Percentiles rank a stretch among this genome's conserved stretches.
These are phyloP conservation scores for Thamnophis sirtalis DNA, from an alignment of 2,113 vertebrate species.

Conservation along the genomic window DNA sequence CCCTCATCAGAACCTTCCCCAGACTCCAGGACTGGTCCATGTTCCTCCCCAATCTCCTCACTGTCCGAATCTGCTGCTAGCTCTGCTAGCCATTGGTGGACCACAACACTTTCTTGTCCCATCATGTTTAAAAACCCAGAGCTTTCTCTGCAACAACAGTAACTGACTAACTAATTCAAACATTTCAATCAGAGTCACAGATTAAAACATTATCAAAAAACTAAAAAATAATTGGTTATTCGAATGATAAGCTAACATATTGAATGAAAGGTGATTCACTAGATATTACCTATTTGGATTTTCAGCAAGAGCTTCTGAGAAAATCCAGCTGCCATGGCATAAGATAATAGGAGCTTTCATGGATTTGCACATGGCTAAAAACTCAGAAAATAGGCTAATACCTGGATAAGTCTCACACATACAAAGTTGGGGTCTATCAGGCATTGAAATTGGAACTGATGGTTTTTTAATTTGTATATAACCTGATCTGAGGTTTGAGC, in stretches of 20 bases:
- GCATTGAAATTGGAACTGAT: neutral
- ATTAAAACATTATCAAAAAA: neutral
- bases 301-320: neutral
- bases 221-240: neutral
- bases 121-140: neutral
- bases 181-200: neutral
- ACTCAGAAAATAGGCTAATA: neutral
- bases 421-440: neutral
- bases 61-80: too few species aligned
- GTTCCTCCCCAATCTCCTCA: too few species aligned
- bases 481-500: neutral
- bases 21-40: too few species aligned
- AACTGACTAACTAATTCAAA: neutral
- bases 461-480: neutral
- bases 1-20: too few species aligned
- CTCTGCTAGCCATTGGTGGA: too few species aligned
- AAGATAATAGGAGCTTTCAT: neutral
- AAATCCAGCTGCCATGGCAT: neutral
- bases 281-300: neutral
- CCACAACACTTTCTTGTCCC: neutral
- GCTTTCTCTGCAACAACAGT: neutral
- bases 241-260: neutral
- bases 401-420: neutral
- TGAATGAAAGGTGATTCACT: neutral
- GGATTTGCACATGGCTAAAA: neutral